Evolutionary conservation across 2,888 invertebrate species (phyloP), one percentile per base, ranked within the genome.

Genomic region (Oligia latruncula): DNA sequence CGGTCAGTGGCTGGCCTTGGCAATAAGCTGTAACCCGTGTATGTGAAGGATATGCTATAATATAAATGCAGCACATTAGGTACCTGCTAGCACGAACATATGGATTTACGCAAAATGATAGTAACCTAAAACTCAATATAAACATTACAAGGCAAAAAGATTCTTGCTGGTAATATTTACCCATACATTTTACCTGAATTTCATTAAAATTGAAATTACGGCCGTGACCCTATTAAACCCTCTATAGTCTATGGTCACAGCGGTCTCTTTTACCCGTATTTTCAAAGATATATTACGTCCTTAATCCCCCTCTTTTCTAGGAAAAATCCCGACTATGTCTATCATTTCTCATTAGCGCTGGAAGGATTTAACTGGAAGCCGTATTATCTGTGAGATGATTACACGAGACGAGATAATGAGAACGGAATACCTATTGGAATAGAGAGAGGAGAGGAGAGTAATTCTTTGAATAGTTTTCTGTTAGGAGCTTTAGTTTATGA

Each of bases 361-460:
- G 17, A 52, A 62, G 70, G 87, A 86, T 86, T 72, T 73, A 70
- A 86, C 52, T 66, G 74, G 58, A 71, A 60, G 62, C 64, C 71
- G 23, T 60, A 86, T 84, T 82, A 86, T 78, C 86, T 75, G 29
- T 20, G 60, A 73, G 78, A 73, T 67, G 78, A 75, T 84, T 82
- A 62, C 64, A 83, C 62, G 55, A n/a, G 78, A 75, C 72, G 62
- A 82, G 74, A 71, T 75, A 75, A 84, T 84, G 72, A 86, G 71
- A 15, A 46, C 72, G 70, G 70, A 75, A 86, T 86, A n/a, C n/a
- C n/a, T n/a, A 82, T 74, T 82, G 64, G 64, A 77, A 74, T 72
- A 62, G 52, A 29, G 29, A 49, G 15, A 15, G 15, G 17, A 62
- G n/a, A 13, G 5, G 29, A 49, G 13, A 58, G 20, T 15, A 65